Percentiles rank a stretch among this genome's conserved stretches.
Conservation (phyloP, 2,888 invertebrate species). For the Epicampocera succincta region DNA sequence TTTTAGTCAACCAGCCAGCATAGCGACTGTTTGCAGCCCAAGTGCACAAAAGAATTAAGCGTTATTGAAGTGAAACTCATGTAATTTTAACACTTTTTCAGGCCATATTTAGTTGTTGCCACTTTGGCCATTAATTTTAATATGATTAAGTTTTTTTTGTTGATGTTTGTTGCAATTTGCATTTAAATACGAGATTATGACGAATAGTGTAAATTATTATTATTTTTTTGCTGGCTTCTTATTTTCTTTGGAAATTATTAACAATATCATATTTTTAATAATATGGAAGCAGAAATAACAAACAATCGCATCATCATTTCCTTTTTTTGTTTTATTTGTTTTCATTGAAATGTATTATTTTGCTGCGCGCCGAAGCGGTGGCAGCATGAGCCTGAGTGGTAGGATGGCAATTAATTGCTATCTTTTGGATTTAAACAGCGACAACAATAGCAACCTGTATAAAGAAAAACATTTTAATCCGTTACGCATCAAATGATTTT, state of each 20-base stretch:
- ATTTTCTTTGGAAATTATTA: constrained; percentile 59
- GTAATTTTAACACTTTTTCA: constrained; percentile 67
- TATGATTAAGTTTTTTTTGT: constrained; percentile 56
- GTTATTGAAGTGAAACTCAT: constrained; percentile 50
- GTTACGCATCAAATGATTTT: constrained; percentile 67
- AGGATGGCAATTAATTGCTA: constrained; percentile 59
- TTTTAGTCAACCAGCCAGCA: constrained; percentile 40
- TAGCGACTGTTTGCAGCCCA: constrained; percentile 1
- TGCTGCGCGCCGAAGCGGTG: constrained; percentile 14
- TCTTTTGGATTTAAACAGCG: constrained; percentile 41
- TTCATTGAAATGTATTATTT: constrained; percentile 15
- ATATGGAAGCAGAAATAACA: constrained; percentile 20
- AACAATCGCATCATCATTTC: constrained; percentile 55
- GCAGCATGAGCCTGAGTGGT: constrained; percentile 28
- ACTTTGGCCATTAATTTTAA: constrained; percentile 57
- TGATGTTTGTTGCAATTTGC: constrained; percentile 35
- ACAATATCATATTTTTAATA: constrained; percentile 56
- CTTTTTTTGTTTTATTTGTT: constrained; percentile 21
- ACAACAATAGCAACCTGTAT: constrained; percentile 39
- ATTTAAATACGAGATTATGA: constrained; percentile 45
- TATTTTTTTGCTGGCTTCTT: constrained; percentile 5
- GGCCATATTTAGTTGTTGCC: constrained; percentile 47
- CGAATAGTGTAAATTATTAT: constrained; percentile 47
- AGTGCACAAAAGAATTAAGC: constrained; percentile 43
- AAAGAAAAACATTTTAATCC: constrained; percentile 55